Percentiles rank a stretch among this genome's conserved stretches.
Evolutionary conservation across 2,113 vertebrate genomes (phyloP).

Genomic region (human): GRCh38 chr4:25831001-25831500

Average conservation of each 20-base stretch:
- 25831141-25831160: background rate
- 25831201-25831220: background rate
- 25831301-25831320: background rate
- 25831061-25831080: background rate
- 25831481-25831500: background rate
- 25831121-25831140: background rate
- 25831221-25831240: background rate
- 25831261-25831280: background rate
- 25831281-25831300: background rate
- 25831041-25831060: background rate
- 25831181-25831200: background rate
- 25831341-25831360: background rate
- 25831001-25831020: background rate
- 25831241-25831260: background rate
- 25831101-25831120: background rate
- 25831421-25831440: background rate
- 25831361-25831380: background rate
- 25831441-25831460: conserved; percentile 34
- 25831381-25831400: background rate
- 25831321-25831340: background rate
- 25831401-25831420: background rate
- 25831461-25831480: conserved; percentile 58
- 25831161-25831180: background rate
- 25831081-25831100: background rate
- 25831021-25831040: background rate